A percentile compares a stretch with the other conserved stretches of the same genome.
These are phyloP conservation scores for Mesoligia furuncula DNA, from an alignment of 2,888 invertebrate species.

Conservation along the genomic window DNA sequence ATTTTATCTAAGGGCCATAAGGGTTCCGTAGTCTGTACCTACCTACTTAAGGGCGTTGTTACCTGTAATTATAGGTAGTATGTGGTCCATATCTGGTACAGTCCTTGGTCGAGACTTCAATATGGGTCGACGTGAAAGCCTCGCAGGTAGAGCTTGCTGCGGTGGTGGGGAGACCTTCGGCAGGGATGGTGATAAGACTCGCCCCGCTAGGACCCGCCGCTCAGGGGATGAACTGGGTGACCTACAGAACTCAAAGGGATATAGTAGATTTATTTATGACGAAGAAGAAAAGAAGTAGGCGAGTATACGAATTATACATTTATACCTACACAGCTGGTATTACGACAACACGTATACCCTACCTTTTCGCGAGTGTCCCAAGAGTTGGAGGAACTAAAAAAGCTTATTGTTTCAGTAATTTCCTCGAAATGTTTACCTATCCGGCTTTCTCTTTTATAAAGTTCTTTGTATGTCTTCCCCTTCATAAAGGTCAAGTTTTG, in stretches of 20 bases:
- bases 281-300: background rate
- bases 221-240: constrained; percentile 87
- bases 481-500: constrained; percentile 16
- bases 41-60: background rate
- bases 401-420: constrained; percentile 41
- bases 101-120: constrained; percentile 72
- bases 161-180: constrained; percentile 79
- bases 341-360: background rate
- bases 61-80: constrained; percentile 82
- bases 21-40: background rate
- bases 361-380: background rate
- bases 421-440: constrained; percentile 17
- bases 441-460: constrained; percentile 37
- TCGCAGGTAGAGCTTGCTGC: constrained; percentile 77
- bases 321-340: background rate
- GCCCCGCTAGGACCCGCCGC: constrained; percentile 80
- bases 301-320: too few relatives aligned
- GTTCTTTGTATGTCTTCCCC: constrained; percentile 24
- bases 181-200: constrained; percentile 82
- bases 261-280: background rate
- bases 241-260: constrained; percentile 70
- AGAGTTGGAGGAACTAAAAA: constrained; percentile 25
- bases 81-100: constrained; percentile 73
- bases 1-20: background rate
- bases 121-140: constrained; percentile 75